phyloP scores from a whole-genome alignment of 2,888 invertebrate genomes.

The Drosophila buzzatii region DNA sequence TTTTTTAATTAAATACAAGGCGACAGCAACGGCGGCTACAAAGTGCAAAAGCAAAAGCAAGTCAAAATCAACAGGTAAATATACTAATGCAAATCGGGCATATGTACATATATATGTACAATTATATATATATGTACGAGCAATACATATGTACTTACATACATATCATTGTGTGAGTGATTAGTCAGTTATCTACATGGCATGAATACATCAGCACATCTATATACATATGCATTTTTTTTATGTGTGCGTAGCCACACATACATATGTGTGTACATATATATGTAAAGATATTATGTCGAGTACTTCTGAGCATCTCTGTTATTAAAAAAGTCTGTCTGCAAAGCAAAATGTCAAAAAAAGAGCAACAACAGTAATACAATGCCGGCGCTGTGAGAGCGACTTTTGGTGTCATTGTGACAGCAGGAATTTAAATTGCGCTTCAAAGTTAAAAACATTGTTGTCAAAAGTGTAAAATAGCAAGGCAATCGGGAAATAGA shows the following conservation, averaged over 20 bases:
- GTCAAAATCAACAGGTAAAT: conserved; percentile 76
- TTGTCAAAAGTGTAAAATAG: conserved; percentile 30
- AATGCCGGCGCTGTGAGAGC: conserved; percentile 51
- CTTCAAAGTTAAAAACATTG: conserved; percentile 35
- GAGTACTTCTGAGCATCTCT: conserved; percentile 29
- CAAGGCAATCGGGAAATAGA: conserved; percentile 3
- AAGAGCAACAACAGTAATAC: conserved; percentile 23
- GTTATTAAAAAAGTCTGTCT: conserved; percentile 69
- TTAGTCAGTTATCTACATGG: conserved; percentile 32
- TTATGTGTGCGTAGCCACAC: conserved; percentile 7
- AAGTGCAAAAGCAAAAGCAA: conserved; percentile 39
- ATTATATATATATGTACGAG: conserved; percentile 2
- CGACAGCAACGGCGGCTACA: conserved; percentile 41
- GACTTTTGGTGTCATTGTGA: conserved; percentile 27
- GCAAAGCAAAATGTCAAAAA: conserved; percentile 6
- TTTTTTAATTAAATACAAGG: conserved; percentile 14
- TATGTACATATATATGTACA: conserved; percentile 6
- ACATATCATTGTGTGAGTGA: neutral
- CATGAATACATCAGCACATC: conserved; percentile 30
- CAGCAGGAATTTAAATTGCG: conserved; percentile 51
- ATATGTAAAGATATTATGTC: conserved; percentile 1
- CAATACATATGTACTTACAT: conserved; percentile 17
- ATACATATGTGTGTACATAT: neutral
- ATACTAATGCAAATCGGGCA: conserved; percentile 51
- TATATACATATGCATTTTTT: conserved; percentile 12